A percentile compares a stretch with the other conserved stretches of the same genome.
These are phyloP conservation scores for Zeus faber DNA, from an alignment of 2,113 vertebrate genomes.

Conservation along the genomic window DNA sequence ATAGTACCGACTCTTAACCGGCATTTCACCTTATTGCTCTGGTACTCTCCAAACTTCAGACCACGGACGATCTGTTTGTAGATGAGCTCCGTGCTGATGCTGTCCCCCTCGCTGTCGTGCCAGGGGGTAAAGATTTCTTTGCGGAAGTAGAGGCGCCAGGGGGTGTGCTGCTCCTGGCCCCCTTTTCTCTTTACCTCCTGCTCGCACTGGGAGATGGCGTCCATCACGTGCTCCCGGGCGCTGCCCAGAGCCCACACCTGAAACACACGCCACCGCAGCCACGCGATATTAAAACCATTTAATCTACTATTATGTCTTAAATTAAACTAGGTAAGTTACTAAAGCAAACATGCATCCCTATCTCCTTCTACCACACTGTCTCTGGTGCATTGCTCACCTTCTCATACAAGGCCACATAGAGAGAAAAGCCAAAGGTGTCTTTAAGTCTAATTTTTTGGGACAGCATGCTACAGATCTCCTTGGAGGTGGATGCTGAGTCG, in stretches of 20 bases:
- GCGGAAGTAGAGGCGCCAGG: slow-evolving; percentile 91
- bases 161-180: slow-evolving; percentile 82
- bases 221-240: slow-evolving; percentile 87
- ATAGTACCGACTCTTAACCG: no score
- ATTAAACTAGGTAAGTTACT: no score
- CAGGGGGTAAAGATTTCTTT: slow-evolving; percentile 96
- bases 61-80: slow-evolving; percentile 89
- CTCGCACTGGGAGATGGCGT: slow-evolving; percentile 92
- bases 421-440: slow-evolving; percentile 89
- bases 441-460: slow-evolving; percentile 79
- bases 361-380: no score
- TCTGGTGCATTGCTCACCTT: no score
- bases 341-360: no score
- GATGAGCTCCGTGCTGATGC: slow-evolving; percentile 88
- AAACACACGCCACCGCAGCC: not conserved
- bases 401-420: slow-evolving; percentile 89
- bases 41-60: slow-evolving; percentile 87
- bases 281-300: not conserved
- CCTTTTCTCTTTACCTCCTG: slow-evolving; percentile 83
- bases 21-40: slow-evolving; percentile 83
- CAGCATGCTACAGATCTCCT: slow-evolving; percentile 83
- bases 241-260: slow-evolving; percentile 93
- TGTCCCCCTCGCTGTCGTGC: slow-evolving; percentile 85
- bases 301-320: not conserved
- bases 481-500: slow-evolving; percentile 89